Evolutionary conservation across 2,113 vertebrate species (phyloP).

Genomic region (Cephalopterus ornatus): DNA sequence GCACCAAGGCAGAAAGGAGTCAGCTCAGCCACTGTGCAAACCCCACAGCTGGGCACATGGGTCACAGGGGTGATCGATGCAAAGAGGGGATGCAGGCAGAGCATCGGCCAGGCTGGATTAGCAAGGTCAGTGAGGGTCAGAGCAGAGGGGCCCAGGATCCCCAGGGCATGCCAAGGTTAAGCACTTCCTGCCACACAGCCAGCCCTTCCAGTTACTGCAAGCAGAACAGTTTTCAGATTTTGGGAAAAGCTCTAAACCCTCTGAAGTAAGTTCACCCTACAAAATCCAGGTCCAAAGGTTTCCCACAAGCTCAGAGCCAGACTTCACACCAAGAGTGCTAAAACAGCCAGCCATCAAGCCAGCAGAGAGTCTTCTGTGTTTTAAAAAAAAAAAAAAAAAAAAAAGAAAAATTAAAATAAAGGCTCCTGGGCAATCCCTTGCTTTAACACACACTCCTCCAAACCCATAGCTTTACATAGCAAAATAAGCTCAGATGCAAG

Average conservation of each 20-base stretch:
- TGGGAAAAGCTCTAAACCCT: background rate
- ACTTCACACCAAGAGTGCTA: background rate
- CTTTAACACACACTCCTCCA: background rate
- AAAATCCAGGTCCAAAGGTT: background rate
- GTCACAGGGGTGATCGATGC: background rate
- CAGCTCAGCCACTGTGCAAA: background rate
- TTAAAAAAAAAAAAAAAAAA: background rate
- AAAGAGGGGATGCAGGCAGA: background rate
- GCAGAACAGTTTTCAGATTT: background rate
- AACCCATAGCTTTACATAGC: background rate
- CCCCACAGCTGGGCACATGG: fast-evolving
- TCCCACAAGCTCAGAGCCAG: background rate
- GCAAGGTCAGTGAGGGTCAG: background rate
- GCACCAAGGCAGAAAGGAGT: background rate
- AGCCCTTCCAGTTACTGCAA: background rate
- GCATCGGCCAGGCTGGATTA: background rate
- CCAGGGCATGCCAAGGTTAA: background rate
- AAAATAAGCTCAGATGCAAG: background rate
- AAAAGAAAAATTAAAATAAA: background rate
- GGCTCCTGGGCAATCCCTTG: background rate
- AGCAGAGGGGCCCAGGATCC: background rate
- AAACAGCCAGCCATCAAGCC: background rate
- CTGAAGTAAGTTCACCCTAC: background rate
- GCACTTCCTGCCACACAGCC: background rate
- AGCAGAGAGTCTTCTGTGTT: background rate